Evolutionary conservation across 1,140 invertebrate species (phyloP), one percentile per base, ranked within the genome.

Genomic region (Pentalonia nigronervosa): DNA sequence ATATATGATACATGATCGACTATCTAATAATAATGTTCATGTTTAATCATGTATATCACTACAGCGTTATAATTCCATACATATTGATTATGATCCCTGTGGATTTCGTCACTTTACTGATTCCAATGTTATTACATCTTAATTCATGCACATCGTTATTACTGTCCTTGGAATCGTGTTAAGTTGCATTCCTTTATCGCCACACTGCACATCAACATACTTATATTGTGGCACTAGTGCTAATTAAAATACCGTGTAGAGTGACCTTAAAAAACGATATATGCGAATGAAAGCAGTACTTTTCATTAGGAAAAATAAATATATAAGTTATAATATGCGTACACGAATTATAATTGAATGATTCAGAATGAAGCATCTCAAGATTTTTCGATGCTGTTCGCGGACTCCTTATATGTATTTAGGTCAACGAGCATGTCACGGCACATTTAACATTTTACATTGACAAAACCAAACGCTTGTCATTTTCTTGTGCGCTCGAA

Each of bases 401-500:
- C 21, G 41, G 23, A 30, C 45, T 87, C 45, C 86, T 48, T 48
- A 48, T 48, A 47, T 47, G 25, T 47, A 87, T 87, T 87, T 87
- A 48, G 86, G 86, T 48, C 45, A 47, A 87, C 86, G 86, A 48
- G 45, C 45, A 48, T n/a, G 86, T 87, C 45, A 87, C 86, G 86
- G 84, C 86, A 87, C 45, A 87, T 87, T 87, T 48, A 87, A 34
- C 45, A 84, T 84, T 41, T 36, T 36, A 83, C 34, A 83, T 83
- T 83, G 84, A 47, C 41, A 47, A 47, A 45, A 47, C 41, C 41
- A 45, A 87, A n/a, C 84, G 45, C 25, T 87, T 47, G 84, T 87
- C 25, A 87, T 87, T 87, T 87, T 30, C 84, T 30, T 17, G 84
- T 1, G 30, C 41, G 7, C 41, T 25, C 41, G 7, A 47, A 25